phyloP scores from a whole-genome alignment of 1,140 invertebrate genomes.

The Hormaphis cornu region DNA sequence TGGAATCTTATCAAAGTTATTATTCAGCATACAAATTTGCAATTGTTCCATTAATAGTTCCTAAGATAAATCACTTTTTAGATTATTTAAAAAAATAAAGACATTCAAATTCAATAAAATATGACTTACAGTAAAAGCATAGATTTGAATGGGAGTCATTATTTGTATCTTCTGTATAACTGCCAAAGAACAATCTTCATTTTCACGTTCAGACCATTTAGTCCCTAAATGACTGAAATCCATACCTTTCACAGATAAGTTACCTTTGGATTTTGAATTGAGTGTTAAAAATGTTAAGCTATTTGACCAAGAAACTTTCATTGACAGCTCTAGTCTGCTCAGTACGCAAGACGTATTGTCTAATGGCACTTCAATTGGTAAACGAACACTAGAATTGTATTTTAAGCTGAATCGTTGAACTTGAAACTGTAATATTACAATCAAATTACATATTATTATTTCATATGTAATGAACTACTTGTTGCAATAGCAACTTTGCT shows the following conservation, averaged over 20 bases:
- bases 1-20: slow-evolving; percentile 44
- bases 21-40: slow-evolving; percentile 45
- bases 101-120: background rate
- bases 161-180: slow-evolving; percentile 32
- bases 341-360: background rate
- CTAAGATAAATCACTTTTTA: slow-evolving; percentile 34
- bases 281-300: slow-evolving; percentile 5
- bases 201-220: slow-evolving; percentile 15
- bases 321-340: background rate
- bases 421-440: background rate
- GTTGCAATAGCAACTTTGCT: too few species aligned
- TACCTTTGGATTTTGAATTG: slow-evolving; percentile 3
- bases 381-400: background rate
- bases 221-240: slow-evolving; percentile 5
- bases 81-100: background rate
- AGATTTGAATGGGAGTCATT: background rate
- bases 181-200: slow-evolving; percentile 13
- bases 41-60: slow-evolving; percentile 46
- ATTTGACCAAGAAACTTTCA: slow-evolving; percentile 11
- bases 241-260: background rate
- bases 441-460: background rate
- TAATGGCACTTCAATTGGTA: slow-evolving; percentile 13
- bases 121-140: slow-evolving; percentile 39
- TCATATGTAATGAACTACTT: too few species aligned
- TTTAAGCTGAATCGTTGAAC: background rate